Base-by-base conservation (phyloP, 1,140 invertebrate species). In the Oryzaephilus surinamensis region DNA sequence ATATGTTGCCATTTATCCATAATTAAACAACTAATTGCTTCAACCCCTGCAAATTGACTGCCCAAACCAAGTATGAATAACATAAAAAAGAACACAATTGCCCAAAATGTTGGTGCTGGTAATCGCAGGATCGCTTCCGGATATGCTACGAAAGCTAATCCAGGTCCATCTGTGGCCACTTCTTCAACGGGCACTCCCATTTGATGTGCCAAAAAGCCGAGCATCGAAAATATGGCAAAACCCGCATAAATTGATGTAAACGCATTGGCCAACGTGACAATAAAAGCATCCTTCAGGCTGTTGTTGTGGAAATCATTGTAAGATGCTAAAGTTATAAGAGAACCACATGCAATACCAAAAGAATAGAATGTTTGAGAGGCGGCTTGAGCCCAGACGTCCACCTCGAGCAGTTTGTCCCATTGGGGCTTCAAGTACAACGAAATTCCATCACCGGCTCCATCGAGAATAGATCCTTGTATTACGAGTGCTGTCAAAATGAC, bases 41-140 rank as follows among this genome's bases (percentile, higher is more conserved):
- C 83, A 18, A 87, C 77, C 1, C 79, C 81, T 38, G 83, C 82
- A 62, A 88, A 86, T 68, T 88, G 77, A 38, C 73, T 76, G 29
- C 84, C 80, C 2, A 84, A 55, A 0, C 83, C 84, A 2, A 88
- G 66, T n/a, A 83, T 73, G 45, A 86, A 76, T 18, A 86, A 66
- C 82, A 86, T 86, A 36, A 88, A 69, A 67, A 93, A 93, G 65
- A 92, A 92, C 1, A 88, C 58, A 6, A 82, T 66, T 0, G 82
- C 74, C 86, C 86, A 91, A 3, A 88, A 55, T 37, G 80, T 80
- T 0, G 84, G 71, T 14, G 76, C 54, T 0, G 84, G 84, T 70
- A 90, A 76, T 35, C 77, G 72, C 0, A 81, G 67, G n/a, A 90
- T 66, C 0, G 84, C 85, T 65, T 89, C 79, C 0, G 81, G 79